A percentile compares a stretch with the other conserved stretches of the same genome.
Evolutionary conservation across 2,797 vertebrate species (phyloP).

Genomic region (Nannoperca australis): DNA sequence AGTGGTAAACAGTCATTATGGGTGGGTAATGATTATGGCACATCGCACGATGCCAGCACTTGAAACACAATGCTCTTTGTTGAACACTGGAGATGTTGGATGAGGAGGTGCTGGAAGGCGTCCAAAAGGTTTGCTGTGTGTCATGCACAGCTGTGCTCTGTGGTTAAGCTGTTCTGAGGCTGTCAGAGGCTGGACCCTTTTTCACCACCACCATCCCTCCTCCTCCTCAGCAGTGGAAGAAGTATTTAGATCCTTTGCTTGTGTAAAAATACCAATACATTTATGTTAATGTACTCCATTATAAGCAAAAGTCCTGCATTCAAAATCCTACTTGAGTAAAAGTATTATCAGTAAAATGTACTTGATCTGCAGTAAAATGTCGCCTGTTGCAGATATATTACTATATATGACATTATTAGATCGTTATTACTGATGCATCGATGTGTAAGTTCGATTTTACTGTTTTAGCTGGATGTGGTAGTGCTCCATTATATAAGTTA

Average conservation of each 20-base stretch:
- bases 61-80: conserved; percentile 46
- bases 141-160: conserved; percentile 58
- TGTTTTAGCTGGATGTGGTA: background rate
- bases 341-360: background rate
- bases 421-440: background rate
- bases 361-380: background rate
- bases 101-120: conserved; percentile 54
- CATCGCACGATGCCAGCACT: conserved; percentile 38
- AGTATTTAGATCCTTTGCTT: background rate
- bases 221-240: background rate
- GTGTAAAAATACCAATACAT: background rate
- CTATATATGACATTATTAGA: background rate
- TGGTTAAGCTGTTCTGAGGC: conserved; percentile 64
- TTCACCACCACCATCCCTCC: conserved; percentile 2
- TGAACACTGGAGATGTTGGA: conserved; percentile 40
- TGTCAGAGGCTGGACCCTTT: conserved; percentile 37
- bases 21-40: conserved; percentile 42
- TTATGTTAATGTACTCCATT: background rate
- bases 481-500: background rate
- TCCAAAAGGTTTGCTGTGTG: conserved; percentile 56
- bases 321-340: background rate
- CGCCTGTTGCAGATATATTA: background rate
- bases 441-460: background rate
- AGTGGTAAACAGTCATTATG: conserved; percentile 48
- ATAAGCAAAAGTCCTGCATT: background rate